These are phyloP conservation scores for Zaprionus capensis DNA, from an alignment of 1,140 invertebrate genomes.

Conservation along the genomic window DNA sequence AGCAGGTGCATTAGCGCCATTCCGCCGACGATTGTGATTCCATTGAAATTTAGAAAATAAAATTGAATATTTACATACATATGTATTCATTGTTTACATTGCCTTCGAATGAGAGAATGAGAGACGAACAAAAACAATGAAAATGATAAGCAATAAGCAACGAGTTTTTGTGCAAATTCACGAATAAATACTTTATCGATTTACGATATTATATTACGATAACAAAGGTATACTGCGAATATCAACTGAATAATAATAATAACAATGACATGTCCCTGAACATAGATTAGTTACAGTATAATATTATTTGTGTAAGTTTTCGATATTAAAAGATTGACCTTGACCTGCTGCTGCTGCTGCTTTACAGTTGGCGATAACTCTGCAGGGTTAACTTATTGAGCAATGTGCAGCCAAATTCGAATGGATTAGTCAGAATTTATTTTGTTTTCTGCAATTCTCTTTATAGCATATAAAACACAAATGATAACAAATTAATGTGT, in stretches of 20 bases:
- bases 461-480: neutral
- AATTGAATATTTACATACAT: neutral
- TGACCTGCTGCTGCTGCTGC: neutral
- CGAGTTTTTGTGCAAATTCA: too few relatives aligned
- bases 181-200: too few relatives aligned
- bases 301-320: too few relatives aligned
- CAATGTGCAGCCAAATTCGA: neutral
- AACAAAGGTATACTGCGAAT: too few relatives aligned
- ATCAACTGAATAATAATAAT: too few relatives aligned
- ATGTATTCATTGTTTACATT: neutral
- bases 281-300: too few relatives aligned
- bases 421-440: neutral
- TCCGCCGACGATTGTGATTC: neutral
- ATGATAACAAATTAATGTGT: neutral
- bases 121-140: neutral
- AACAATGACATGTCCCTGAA: too few relatives aligned
- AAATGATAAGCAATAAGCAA: neutral
- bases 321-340: neutral
- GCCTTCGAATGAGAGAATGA: neutral
- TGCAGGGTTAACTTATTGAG: too few relatives aligned
- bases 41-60: slow-evolving; percentile 13
- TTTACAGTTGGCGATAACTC: neutral
- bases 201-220: too few relatives aligned
- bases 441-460: neutral
- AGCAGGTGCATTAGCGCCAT: slow-evolving; percentile 24